Evolutionary conservation across 2,797 vertebrate genomes (phyloP), one percentile per base, ranked within the genome.

Genomic region (Chelonia mydas): DNA sequence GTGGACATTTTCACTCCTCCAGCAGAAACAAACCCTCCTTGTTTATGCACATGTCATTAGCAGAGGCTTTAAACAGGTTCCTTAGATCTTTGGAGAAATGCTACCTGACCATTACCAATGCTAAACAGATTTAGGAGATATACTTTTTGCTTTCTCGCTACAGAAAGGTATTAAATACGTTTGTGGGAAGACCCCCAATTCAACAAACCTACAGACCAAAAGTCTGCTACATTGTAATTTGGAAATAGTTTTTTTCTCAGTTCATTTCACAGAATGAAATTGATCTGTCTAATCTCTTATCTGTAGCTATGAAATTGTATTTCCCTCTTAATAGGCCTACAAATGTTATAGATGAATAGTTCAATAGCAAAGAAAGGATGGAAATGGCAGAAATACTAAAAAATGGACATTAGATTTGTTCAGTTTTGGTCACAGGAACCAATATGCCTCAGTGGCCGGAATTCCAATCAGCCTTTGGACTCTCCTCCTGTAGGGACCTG

Each of bases 291-390:
- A 93, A 97, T 98, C 97, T 97, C 97, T 96, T 97, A 97, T 97
- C 97, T 95, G 96, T 91, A 95, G 95, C 98, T 97, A 95, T 97
- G 98, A 98, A 98, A 98, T 98, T 97, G 97, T 97, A 93, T 97
- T 98, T 97, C 97, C 95, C 89, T 97, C 97, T 94, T 98, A 98
- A 98, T 94, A 95, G 96, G 96, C 91, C 97, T 90, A 93, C 97
- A 95, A 89, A 94, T 88, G 97, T 97, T 96, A 93, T 84, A 98
- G 97, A 96, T 92, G 97, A 96, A 90, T 17, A 83, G 97, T 68
- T 96, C 92, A 33, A 25, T 79, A 90, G 92, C 59, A 15, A 25
- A 77, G 97, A 57, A 79, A 17, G 19, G 27, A 13, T 33, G 78
- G 79, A n/a, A 59, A 76, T 1, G 6, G 92, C 83, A 57, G 86